Base-by-base conservation (phyloP, 2,888 invertebrate genomes). In the Ephialtes manifestator region DNA sequence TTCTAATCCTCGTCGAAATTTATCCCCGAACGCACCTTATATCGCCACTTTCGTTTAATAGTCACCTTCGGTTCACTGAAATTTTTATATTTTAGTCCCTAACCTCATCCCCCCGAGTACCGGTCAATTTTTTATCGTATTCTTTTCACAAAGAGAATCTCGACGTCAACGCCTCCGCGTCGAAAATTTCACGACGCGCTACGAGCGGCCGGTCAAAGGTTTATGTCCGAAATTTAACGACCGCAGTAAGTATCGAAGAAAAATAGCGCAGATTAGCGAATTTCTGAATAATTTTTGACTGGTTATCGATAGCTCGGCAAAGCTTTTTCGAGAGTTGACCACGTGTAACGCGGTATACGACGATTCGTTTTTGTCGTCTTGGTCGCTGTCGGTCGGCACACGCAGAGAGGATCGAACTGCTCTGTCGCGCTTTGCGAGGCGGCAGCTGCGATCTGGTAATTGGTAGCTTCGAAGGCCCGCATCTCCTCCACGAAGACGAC, bases 401-500 rank as follows among this genome's bases (percentile, higher is more conserved):
- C 81, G 81, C 78, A 81, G 48, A 63, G 81, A 72, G 31, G 60
- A 74, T 46, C 72, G 55, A 39, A 55, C 20, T n/a, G 74, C 53
- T 35, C 65, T 58, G 74, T 74, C 82, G 87, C 70, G 72, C 81
- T 83, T 83, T 82, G 83, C 74, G 81, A 84, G 85, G 65, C 74
- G 87, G 88, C 88, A 88, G 83, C 87, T 86, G 89, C 86, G 85
- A 86, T 87, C 86, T 90, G 90, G 88, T 92, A 92, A 92, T 92
- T 92, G 90, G 91, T 91, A 92, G 90, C 90, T 90, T 90, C 87
- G 87, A 87, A 90, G 88, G 88, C 91, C 92, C 91, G 92, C 92
- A 92, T 92, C 89, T 88, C 88, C 87, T 85, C 80, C 55, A 82
- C 81, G 60, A 76, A 79, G 71, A 75, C 46, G 80, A 55, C 78